Base-by-base conservation (phyloP, 2,888 invertebrate genomes). In the Lobophora halterata region DNA sequence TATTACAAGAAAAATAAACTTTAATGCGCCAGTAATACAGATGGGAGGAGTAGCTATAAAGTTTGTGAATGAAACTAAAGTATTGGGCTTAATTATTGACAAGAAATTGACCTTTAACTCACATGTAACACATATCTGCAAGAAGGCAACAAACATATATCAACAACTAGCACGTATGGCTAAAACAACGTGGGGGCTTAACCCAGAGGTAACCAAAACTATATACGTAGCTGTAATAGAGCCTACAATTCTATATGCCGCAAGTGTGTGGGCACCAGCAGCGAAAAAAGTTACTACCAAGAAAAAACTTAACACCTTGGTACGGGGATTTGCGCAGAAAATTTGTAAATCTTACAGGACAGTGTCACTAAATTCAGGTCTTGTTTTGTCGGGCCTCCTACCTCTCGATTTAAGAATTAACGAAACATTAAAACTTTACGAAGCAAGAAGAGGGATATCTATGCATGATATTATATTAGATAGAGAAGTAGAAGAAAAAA, bases 211-310 rank as follows among this genome's bases (percentile, higher is more conserved):
- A n/a, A 21, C 35, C 2, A 27, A 14, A 10, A 25, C 24, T 1
- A 38, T 46, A 3, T 46, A 46, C 10, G 13, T 6, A 1, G 28
- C 42, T 3, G 33, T 39, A 1, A 17, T 46, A 3, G 38, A 42
- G 10, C 46, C 42, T 1, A 32, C 29, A 2, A 27, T 39, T 3
- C 1, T 35, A 7, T 46, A 42, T 7, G 46, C 42, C 0, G 18
- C 46, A 0, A 29, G 46, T 9, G 24, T 14, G 1, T 42, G 46
- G 39, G 25, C 32, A 0, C 8, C 10, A 1, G 25, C 24, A 4
- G 20, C 11, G 3, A 5, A 12, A 3, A 30, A 30, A 9, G 1
- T 12, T 1, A 21, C 1, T 3, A 8, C 8, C 3, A 7, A 9
- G 8, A 20, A 8, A 3, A n/a, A n/a, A n/a, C n/a, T n/a, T n/a